Conservation (phyloP, 2,888 invertebrate genomes). For the Cephus pygmeus region DNA sequence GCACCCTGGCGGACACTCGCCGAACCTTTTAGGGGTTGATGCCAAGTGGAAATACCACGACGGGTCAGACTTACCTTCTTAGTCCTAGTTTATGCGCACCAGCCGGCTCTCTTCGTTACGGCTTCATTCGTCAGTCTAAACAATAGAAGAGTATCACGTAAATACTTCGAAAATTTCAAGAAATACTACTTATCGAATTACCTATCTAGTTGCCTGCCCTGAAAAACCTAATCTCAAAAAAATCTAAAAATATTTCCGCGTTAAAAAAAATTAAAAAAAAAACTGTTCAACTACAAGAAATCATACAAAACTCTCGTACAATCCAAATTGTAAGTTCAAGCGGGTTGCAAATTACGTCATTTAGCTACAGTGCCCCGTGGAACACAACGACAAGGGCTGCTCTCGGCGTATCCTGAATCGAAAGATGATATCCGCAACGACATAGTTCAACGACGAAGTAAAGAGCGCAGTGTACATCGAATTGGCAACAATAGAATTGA, state of each 20-base stretch:
- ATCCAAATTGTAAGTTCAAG: background rate
- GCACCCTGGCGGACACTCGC: background rate
- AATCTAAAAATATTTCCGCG: background rate
- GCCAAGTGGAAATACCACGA: background rate
- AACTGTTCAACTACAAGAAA: no score
- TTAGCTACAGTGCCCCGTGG: background rate
- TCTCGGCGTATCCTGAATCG: background rate
- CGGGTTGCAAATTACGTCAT: background rate
- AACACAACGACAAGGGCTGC: background rate
- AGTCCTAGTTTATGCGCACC: constrained; percentile 56
- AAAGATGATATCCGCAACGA: background rate
- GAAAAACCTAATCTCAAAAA: background rate
- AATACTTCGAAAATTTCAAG: background rate
- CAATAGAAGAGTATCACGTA: constrained; percentile 14
- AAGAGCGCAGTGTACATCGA: background rate
- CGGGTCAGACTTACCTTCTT: constrained; percentile 50
- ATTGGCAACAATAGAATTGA: no score
- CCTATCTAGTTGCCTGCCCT: background rate
- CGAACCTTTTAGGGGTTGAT: background rate
- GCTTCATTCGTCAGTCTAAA: constrained; percentile 61
- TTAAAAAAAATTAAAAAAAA: background rate
- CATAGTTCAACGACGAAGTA: background rate
- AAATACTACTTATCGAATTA: background rate
- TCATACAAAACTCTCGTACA: background rate
- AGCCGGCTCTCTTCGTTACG: constrained; percentile 59